Conservation (phyloP, 2,113 vertebrate species). For the Pseudolaguvia tuberculata region DNA sequence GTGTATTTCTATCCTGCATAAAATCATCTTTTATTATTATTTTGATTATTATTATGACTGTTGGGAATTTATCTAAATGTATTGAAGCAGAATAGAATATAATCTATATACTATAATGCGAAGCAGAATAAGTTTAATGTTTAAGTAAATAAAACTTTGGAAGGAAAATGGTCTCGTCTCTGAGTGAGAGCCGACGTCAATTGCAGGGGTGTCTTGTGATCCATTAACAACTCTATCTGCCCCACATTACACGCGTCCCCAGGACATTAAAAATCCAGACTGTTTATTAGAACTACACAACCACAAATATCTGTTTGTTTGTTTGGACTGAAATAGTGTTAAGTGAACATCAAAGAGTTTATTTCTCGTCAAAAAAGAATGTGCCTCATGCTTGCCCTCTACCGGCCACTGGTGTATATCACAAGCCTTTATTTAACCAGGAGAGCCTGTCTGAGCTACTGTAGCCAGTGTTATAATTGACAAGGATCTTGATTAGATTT, state of each 20-base stretch:
- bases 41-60: slow-evolving; percentile 1
- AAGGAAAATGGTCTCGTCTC: not conserved
- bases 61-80: not conserved
- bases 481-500: slow-evolving; percentile 1
- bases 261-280: slow-evolving; percentile 8
- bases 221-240: slow-evolving; percentile 19
- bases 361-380: not conserved
- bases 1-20: not conserved
- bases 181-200: not conserved
- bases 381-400: slow-evolving; percentile 2
- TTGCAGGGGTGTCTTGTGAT: not conserved
- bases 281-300: slow-evolving; percentile 26
- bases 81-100: not conserved
- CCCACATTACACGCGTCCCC: no score
- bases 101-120: not conserved
- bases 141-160: not conserved
- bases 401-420: not conserved
- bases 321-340: not conserved
- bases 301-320: not conserved
- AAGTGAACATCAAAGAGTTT: not conserved
- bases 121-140: not conserved
- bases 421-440: not conserved
- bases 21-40: not conserved
- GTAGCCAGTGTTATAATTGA: not conserved
- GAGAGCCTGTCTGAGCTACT: not conserved